These are phyloP conservation scores for Dolichallabes microphthalmus DNA, from an alignment of 2,113 vertebrate species.

Conservation along the genomic window DNA sequence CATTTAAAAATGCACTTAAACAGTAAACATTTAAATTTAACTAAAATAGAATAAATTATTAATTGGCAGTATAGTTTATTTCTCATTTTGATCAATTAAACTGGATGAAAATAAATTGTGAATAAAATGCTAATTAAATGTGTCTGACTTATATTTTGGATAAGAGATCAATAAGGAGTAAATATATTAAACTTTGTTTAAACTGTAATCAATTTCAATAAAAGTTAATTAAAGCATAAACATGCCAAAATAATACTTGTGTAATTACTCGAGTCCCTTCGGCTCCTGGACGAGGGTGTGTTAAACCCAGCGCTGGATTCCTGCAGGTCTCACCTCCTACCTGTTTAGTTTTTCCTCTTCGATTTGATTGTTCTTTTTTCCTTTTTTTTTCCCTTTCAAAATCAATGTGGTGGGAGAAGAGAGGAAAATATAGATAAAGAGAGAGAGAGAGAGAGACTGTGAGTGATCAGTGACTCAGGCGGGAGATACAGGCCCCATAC, in stretches of 20 bases:
- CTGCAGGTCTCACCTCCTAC: constrained; percentile 27
- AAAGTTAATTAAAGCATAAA: neutral
- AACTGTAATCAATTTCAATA: neutral
- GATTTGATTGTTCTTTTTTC: constrained; percentile 14
- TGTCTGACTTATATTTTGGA: too few relatives aligned
- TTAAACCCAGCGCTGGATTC: neutral
- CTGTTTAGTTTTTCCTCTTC: constrained; percentile 1
- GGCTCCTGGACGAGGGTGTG: neutral
- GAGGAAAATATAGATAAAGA: constrained; percentile 25
- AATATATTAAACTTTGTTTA: neutral
- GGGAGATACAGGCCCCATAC: constrained; percentile 55
- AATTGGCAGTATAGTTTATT: neutral
- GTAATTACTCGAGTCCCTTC: neutral
- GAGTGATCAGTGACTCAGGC: constrained; percentile 40
- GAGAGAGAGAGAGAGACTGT: constrained; percentile 38
- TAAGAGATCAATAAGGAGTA: neutral
- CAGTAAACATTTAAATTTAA: neutral
- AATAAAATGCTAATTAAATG: neutral
- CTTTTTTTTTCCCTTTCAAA: constrained; percentile 34
- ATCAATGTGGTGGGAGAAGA: constrained; percentile 26
- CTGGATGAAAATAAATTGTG: neutral
- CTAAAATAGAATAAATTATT: neutral
- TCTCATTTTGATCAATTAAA: neutral
- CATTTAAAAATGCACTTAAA: neutral
- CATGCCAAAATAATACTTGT: neutral